A percentile compares a stretch with the other conserved stretches of the same genome.
phyloP scores from a whole-genome alignment of 2,888 invertebrate species.

The Cheilosia variabilis region DNA sequence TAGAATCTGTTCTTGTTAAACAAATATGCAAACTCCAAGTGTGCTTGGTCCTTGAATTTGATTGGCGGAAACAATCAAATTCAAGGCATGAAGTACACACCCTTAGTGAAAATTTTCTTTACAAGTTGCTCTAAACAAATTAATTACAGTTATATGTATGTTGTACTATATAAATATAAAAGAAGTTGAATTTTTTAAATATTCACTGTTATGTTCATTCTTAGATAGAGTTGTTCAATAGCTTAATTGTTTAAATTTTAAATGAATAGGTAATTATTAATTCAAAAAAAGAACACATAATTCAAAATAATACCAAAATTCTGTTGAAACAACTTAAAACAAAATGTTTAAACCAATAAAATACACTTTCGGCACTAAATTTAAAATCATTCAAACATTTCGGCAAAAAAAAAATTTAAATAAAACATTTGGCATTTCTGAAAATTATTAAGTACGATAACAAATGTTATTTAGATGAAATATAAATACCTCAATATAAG shows the following conservation, averaged over 20 bases:
- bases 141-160: slow-evolving; percentile 66
- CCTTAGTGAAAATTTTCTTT: slow-evolving; percentile 57
- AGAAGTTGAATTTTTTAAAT: slow-evolving; percentile 71
- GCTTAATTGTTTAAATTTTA: slow-evolving; percentile 72
- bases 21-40: not conserved
- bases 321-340: slow-evolving; percentile 25
- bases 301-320: slow-evolving; percentile 33
- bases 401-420: slow-evolving; percentile 76
- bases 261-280: slow-evolving; percentile 63
- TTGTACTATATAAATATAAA: slow-evolving; percentile 70
- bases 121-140: slow-evolving; percentile 38
- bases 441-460: slow-evolving; percentile 48
- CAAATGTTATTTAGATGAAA: slow-evolving; percentile 76
- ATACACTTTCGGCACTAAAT: slow-evolving; percentile 73
- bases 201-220: slow-evolving; percentile 73
- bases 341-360: slow-evolving; percentile 12
- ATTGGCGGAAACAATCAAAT: slow-evolving; percentile 37
- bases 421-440: slow-evolving; percentile 50
- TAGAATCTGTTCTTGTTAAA: slow-evolving; percentile 57
- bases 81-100: slow-evolving; percentile 19
- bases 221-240: slow-evolving; percentile 73
- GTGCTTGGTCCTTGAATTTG: slow-evolving; percentile 17
- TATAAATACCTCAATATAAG: slow-evolving; percentile 80
- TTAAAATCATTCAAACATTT: slow-evolving; percentile 77
- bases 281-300: slow-evolving; percentile 29